Evolutionary conservation across 2,113 vertebrate species (phyloP).

Genomic region (Chloroceryle aenea): DNA sequence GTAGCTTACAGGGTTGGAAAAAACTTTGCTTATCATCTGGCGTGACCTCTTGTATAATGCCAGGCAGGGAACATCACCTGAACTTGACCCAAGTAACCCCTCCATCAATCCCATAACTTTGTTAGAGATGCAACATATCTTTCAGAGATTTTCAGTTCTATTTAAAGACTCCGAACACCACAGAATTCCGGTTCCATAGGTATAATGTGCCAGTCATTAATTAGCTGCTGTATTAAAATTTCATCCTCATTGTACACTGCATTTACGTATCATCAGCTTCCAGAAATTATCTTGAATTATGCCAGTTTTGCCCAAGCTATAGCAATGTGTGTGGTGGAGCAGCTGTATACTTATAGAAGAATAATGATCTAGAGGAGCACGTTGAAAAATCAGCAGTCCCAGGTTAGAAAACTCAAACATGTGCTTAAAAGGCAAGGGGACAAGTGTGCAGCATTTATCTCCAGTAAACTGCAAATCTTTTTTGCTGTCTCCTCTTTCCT

Average conservation of each 20-base stretch:
- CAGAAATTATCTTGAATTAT: background rate
- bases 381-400: background rate
- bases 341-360: background rate
- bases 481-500: background rate
- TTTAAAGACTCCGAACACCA: background rate
- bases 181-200: background rate
- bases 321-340: background rate
- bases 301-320: background rate
- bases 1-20: background rate
- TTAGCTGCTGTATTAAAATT: conserved; percentile 1
- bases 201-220: background rate
- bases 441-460: background rate
- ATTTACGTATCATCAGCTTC: background rate
- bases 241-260: background rate
- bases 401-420: background rate
- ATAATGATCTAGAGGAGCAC: background rate
- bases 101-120: background rate
- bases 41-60: background rate
- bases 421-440: background rate
- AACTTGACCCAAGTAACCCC: background rate
- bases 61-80: background rate
- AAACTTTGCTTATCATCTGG: background rate
- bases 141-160: background rate
- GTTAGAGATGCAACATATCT: background rate
- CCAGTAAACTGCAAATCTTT: background rate